Base-by-base conservation (phyloP, 2,888 invertebrate species). In the Bugula neritina region DNA sequence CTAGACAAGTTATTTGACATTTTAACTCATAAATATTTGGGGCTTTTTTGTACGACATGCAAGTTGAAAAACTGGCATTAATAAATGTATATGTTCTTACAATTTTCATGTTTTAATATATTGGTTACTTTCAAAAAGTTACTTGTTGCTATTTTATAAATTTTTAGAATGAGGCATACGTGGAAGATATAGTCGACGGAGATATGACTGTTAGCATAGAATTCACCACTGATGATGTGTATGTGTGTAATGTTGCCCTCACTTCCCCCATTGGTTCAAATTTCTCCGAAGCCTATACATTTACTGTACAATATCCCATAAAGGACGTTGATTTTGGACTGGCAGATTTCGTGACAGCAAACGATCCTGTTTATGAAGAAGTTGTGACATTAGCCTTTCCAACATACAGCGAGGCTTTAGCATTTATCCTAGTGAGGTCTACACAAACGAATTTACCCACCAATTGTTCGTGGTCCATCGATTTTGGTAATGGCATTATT, bases 221-320 rank as follows among this genome's bases (percentile, higher is more conserved):
- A 21, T 63, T 63, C 34, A 10, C 29, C n/a, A 5, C 2, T 31
- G 63, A 63, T 31, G 63, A 10, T 34, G 63, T 63, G 21, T 63
- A 29, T n/a, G 3, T 31, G 27, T 63, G 63, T 34, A 3, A 13
- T 3, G 5, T 63, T 3, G 2, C 63, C 34, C 13, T 63, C 5
- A 13, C 29, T 13, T 25, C 27, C 5, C 29, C 63, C 27, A 31
- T 34, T 34, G 34, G 27, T 13, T 3, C 3, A 27, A 29, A 27
- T 34, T 5, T 31, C 27, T 10, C 43, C 43, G n/a, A 31, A n/a
- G 10, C 3, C 3, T 31, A 63, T 3, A 34, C 31, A 27, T 63
- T 63, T 34, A 63, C 10, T 3, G 63, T 31, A 2, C 63, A 63
- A 27, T 63, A 63, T 63, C 25, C 63, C 10, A n/a, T 63, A 10